Base-by-base conservation (phyloP, 2,888 invertebrate genomes). In the Gryllus longicercus region DNA sequence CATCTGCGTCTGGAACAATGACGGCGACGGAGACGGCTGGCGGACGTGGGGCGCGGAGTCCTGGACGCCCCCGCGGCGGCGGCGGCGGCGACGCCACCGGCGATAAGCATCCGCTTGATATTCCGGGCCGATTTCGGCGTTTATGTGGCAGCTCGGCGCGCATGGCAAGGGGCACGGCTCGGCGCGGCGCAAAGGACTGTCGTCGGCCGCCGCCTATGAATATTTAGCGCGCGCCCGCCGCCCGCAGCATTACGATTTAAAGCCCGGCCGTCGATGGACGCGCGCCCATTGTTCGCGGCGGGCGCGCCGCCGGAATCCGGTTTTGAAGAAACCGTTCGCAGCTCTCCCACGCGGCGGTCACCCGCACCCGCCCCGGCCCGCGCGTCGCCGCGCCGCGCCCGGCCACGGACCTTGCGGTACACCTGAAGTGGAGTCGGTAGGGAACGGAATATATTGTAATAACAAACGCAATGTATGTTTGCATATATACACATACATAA, bases 91-190 rank as follows among this genome's bases (percentile, higher is more conserved):
- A 38, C 38, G 14, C n/a, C 16, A n/a, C 11, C 11, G 63, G n/a
- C n/a, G 63, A 63, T 63, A 63, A 63, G 63, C 63, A 63, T 63
- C 63, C 63, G 63, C n/a, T 63, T 63, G 63, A 63, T 63, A 63
- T 63, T 63, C 63, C 63, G 63, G n/a, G 63, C 63, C 63, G 63
- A 63, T 63, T 63, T 63, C 63, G 63, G 63, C 63, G 63, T 63
- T 63, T 63, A 63, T 63, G 63, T 63, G 63, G 14, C 63, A 18
- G 63, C 63, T 14, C 14, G 63, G 63, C 14, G 63, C 63, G 63
- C 63, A 63, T 63, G 63, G 16, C 63, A 63, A 63, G n/a, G 63
- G 63, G 4, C n/a, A 8, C n/a, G 16, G 63, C 14, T n/a, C 16
- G 63, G 16, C 16, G 63, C 63, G 63, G 63, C 63, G 63, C 63